Conservation (phyloP, 2,797 vertebrate genomes). For the Emys orbicularis region DNA sequence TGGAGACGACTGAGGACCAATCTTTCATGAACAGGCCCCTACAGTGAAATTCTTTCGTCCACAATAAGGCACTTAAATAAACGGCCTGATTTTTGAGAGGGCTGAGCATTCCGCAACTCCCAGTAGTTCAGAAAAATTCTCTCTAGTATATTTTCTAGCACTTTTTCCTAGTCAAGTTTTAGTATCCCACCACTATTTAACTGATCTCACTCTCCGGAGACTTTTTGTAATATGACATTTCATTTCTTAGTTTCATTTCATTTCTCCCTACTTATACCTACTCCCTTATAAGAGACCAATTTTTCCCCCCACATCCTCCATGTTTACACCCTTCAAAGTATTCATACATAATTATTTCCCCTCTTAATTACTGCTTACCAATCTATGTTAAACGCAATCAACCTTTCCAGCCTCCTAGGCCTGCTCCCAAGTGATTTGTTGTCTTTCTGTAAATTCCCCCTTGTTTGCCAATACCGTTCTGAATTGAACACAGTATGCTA, state of each 20-base stretch:
- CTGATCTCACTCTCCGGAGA: not conserved
- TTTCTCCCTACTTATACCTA: not conserved
- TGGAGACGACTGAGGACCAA: not conserved
- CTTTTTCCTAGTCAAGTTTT: not conserved
- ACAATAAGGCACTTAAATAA: not conserved
- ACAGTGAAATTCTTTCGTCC: not conserved
- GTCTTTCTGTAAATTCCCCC: not conserved
- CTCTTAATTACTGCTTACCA: not conserved
- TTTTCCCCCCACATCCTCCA: not conserved
- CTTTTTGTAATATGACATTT: not conserved
- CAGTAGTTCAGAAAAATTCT: not conserved
- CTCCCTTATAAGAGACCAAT: not conserved
- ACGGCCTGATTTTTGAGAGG: not conserved
- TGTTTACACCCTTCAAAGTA: not conserved
- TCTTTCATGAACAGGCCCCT: not conserved
- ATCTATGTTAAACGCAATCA: not conserved
- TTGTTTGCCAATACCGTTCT: not conserved
- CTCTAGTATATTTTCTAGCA: not conserved
- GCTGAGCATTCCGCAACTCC: not conserved
- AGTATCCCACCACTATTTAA: not conserved
- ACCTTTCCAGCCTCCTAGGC: not conserved
- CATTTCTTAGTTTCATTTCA: not conserved
- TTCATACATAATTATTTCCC: not conserved
- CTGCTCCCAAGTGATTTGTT: not conserved
- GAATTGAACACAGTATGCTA: not conserved